Evolutionary conservation across 2,797 vertebrate species (phyloP).

Genomic region (Phataginus tricuspis): DNA sequence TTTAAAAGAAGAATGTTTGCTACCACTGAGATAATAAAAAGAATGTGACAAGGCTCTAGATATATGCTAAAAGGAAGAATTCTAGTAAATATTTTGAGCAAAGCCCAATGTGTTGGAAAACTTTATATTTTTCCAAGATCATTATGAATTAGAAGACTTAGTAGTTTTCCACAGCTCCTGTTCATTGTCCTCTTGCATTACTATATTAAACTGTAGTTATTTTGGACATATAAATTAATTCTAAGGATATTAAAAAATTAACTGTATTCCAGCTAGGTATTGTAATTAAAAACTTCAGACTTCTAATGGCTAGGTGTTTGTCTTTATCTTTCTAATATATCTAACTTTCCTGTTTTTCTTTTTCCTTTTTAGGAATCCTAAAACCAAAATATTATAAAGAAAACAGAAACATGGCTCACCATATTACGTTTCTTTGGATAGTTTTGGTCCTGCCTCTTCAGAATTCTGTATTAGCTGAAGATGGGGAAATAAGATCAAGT

Average conservation of each 20-base stretch:
- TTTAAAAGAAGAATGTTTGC: constrained; percentile 7
- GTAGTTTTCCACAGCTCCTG: not conserved
- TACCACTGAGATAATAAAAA: not conserved
- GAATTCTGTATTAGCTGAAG: constrained; percentile 90
- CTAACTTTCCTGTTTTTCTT: constrained; percentile 45
- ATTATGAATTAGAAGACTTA: constrained; percentile 13
- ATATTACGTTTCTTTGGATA: constrained; percentile 87
- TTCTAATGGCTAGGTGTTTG: not conserved
- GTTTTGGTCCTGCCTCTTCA: constrained; percentile 89
- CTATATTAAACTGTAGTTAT: not conserved
- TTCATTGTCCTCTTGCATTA: not conserved
- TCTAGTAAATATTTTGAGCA: constrained; percentile 31
- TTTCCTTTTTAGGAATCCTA: constrained; percentile 88
- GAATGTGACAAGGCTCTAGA: not conserved
- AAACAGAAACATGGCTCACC: constrained; percentile 90
- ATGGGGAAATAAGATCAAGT: constrained; percentile 97
- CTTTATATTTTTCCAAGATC: not conserved
- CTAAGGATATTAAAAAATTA: not conserved
- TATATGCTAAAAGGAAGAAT: not conserved
- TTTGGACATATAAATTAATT: not conserved
- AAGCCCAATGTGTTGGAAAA: not conserved
- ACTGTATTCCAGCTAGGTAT: not conserved
- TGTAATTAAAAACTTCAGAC: not conserved
- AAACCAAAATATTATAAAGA: constrained; percentile 85
- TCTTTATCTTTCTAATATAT: constrained; percentile 16